phyloP scores from a whole-genome alignment of 2,797 vertebrate species.

The Staurois parvus region DNA sequence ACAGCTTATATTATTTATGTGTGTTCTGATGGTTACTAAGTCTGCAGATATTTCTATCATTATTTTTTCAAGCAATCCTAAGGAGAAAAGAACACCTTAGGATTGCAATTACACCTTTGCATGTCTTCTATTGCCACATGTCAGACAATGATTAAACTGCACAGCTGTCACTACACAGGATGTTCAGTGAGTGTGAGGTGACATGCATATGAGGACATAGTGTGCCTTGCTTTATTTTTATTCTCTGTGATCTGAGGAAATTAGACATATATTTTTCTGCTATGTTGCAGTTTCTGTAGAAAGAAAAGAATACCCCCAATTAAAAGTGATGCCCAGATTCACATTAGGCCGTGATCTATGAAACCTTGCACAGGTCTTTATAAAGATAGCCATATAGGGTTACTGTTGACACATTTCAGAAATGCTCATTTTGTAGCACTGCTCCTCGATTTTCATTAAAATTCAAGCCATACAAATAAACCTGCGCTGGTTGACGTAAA shows the following conservation, averaged over 20 bases:
- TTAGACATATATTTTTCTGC: conserved; percentile 3
- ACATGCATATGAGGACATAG: conserved; percentile 43
- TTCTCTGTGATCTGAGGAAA: neutral
- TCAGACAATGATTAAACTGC: conserved; percentile 47
- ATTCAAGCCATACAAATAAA: neutral
- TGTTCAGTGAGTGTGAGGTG: conserved; percentile 12
- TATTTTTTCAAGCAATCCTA: conserved; percentile 38
- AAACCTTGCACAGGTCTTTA: neutral
- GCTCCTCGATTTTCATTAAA: neutral
- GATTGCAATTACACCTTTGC: conserved; percentile 50
- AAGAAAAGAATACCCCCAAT: neutral
- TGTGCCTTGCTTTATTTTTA: conserved; percentile 9
- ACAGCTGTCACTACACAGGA: conserved; percentile 24
- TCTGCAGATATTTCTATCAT: conserved; percentile 35
- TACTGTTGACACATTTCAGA: neutral
- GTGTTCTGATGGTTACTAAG: conserved; percentile 46
- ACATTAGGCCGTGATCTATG: neutral
- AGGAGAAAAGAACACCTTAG: conserved; percentile 19
- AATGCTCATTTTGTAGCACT: neutral
- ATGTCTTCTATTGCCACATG: conserved; percentile 53
- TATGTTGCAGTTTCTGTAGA: conserved; percentile 13
- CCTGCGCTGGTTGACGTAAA: neutral
- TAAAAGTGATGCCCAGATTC: neutral
- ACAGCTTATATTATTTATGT: conserved; percentile 53
- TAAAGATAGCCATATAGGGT: neutral